A percentile compares a stretch with the other conserved stretches of the same genome.
phyloP scores from a whole-genome alignment of 2,888 invertebrate species.

The Byasa hedistus region DNA sequence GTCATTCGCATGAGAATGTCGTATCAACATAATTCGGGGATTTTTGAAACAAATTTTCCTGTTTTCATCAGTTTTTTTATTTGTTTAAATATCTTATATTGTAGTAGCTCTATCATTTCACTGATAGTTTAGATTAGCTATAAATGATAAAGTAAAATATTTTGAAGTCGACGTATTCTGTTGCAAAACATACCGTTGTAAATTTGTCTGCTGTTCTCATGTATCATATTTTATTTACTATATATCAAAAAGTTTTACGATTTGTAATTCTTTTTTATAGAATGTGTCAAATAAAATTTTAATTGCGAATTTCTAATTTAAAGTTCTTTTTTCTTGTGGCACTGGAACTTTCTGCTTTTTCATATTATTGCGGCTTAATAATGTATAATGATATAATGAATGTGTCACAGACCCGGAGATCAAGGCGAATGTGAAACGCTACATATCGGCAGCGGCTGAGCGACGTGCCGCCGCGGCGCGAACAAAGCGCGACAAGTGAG shows the following conservation, averaged over 20 bases:
- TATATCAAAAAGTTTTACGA: no score
- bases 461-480: slow-evolving; percentile 60
- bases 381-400: not conserved
- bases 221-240: no score
- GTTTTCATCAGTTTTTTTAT: not conserved
- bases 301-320: no score
- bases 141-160: not conserved
- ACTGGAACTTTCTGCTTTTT: not conserved
- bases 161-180: not conserved
- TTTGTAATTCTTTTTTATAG: no score
- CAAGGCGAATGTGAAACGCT: slow-evolving; percentile 88
- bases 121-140: not conserved
- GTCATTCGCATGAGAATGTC: not conserved
- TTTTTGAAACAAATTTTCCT: not conserved
- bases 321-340: not conserved
- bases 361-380: not conserved
- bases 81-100: not conserved
- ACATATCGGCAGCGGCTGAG: slow-evolving; percentile 81
- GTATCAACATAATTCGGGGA: not conserved
- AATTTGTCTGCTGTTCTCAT: not conserved
- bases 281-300: no score
- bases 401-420: slow-evolving; percentile 88
- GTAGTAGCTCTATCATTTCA: not conserved
- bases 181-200: not conserved
- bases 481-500: slow-evolving; percentile 72